Evolutionary conservation across 2,113 vertebrate species (phyloP).

Genomic region (Hemibagrus wyckioides): DNA sequence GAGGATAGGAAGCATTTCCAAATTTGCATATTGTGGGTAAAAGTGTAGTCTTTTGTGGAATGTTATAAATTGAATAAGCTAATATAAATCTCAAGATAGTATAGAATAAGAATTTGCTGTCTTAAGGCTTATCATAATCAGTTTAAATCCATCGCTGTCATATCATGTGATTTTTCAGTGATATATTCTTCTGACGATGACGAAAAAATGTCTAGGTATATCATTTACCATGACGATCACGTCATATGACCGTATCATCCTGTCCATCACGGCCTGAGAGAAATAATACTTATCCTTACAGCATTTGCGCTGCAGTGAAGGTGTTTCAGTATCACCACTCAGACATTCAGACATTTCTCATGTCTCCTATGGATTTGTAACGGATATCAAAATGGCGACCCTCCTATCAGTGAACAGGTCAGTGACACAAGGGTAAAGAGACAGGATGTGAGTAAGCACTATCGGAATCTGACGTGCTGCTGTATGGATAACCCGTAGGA

Average conservation of each 20-base stretch:
- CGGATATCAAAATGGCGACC: not conserved
- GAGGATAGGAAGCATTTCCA: not conserved
- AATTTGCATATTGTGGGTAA: not conserved
- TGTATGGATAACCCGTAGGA: not conserved
- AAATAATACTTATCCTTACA: not conserved
- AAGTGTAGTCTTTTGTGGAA: not conserved
- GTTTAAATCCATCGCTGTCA: not conserved
- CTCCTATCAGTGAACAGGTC: conserved; percentile 11
- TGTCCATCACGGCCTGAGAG: not conserved
- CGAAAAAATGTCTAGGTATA: not conserved
- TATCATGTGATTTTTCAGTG: not conserved
- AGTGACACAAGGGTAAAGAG: conserved; percentile 18
- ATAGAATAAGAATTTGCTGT: not conserved
- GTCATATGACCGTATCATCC: not conserved
- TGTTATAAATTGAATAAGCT: not conserved
- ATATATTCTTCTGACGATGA: not conserved
- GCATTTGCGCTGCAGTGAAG: not conserved
- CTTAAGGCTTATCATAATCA: not conserved
- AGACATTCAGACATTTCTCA: conserved; percentile 12
- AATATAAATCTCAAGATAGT: not conserved
- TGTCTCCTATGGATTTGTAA: conserved; percentile 20
- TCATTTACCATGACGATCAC: not conserved
- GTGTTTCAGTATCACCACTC: not conserved
- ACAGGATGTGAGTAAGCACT: conserved; percentile 13
- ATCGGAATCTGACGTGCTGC: not conserved